Base-by-base conservation (phyloP, 1,140 invertebrate genomes). In the Choristoneura fumiferana region DNA sequence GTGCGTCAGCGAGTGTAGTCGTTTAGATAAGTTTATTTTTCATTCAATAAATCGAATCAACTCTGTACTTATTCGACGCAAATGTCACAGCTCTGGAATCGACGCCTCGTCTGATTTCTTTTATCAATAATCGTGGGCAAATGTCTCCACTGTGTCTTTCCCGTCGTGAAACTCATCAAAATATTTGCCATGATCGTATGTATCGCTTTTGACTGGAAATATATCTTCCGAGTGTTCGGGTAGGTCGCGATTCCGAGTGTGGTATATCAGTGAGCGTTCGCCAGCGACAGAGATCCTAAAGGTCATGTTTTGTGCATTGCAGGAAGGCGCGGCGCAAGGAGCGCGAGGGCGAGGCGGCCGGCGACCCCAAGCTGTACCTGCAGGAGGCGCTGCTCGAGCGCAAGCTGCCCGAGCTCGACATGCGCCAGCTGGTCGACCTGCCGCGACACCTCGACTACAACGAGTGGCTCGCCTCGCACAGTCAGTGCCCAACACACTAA, bases 391-490 rank as follows among this genome's bases (percentile, higher is more conserved):
- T 97, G 69, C 92, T 98, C 71, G 97, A 99, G 91, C 93, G 96
- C 83, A 96, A 96, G 90, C 92, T 98, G 81, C 95, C 96, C 67
- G 97, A 98, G 90, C 92, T 96, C 73, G 97, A 98, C 92, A 93
- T 99, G 89, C 94, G 94, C 81, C 94, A 97, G 89, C 91, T 99
- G 78, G 96, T 99, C 62, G 96, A 97, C 84, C 92, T 99, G 89
- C 98, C 98, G 69, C 93, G 94, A 63, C 97, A 96, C 65, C 92
- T 99, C 80, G 97, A 98, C 89, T 96, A 97, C 90, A 98, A 99
- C 91, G 98, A 99, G 92, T 99, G 98, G 98, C 93, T 99, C 67
- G 98, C 98, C 59, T 98, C 97, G 67, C 98, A 99, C 87, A 98
- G 96, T 98, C 88, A 94, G 95, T 94, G 73, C 60, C 2, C 45